Evolutionary conservation across 2,888 invertebrate species (phyloP).

Genomic region (Lacanobia wlatinum): DNA sequence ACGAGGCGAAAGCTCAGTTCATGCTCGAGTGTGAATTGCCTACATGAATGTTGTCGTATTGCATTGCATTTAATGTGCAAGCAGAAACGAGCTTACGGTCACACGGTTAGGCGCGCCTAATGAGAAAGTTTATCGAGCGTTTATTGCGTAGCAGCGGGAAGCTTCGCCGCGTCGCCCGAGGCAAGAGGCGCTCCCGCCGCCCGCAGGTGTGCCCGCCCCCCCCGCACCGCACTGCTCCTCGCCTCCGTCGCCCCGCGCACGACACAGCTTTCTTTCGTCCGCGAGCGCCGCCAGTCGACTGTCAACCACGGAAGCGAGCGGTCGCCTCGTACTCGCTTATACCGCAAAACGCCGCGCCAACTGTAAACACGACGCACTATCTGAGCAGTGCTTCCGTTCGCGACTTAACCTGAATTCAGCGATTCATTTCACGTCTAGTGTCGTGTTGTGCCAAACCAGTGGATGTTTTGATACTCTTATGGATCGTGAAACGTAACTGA

Average conservation of each 20-base stretch:
- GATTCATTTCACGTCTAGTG: constrained; percentile 78
- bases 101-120: constrained; percentile 90
- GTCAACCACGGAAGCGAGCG: constrained; percentile 83
- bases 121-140: constrained; percentile 91
- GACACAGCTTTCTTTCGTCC: constrained; percentile 78
- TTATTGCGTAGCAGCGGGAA: constrained; percentile 90
- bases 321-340: constrained; percentile 68
- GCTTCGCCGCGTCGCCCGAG: constrained; percentile 82
- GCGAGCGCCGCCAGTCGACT: constrained; percentile 83
- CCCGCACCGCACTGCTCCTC: constrained; percentile 72
- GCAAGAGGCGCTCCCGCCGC: constrained; percentile 82
- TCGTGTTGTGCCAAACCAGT: constrained; percentile 88
- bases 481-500: constrained; percentile 80
- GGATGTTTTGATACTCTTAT: constrained; percentile 79
- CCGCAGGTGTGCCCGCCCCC: constrained; percentile 85
- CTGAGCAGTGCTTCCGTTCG: constrained; percentile 85
- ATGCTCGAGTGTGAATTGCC: constrained; percentile 79
- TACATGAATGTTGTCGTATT: constrained; percentile 82
- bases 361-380: constrained; percentile 89
- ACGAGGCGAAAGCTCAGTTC: constrained; percentile 72
- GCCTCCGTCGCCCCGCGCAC: constrained; percentile 76
- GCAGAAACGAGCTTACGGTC: constrained; percentile 89
- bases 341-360: constrained; percentile 83
- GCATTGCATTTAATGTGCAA: constrained; percentile 85
- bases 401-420: constrained; percentile 84